Evolutionary conservation across 2,888 invertebrate species (phyloP), one percentile per base, ranked within the genome.

Genomic region (Hoplodrina ambigua): DNA sequence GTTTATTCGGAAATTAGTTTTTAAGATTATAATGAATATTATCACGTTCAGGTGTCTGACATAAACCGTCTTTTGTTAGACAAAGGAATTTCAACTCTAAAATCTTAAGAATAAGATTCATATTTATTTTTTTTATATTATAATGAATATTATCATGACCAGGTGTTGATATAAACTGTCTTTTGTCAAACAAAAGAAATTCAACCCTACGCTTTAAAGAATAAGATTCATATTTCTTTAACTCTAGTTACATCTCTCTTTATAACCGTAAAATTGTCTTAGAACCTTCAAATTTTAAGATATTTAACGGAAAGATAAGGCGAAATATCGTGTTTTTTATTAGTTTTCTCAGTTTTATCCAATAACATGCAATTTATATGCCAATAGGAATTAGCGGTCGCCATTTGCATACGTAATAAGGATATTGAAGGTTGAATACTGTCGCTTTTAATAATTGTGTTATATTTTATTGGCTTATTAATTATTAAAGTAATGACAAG

Each of bases 341-440:
- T 13, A 59, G 20, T 15, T 69, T 59, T 64, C 37, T 62, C 20
- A 44, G 50, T 65, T 41, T 49, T 19, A 33, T 57, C 55, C 17
- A 50, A 49, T 25, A 46, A 44, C 54, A 49, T 49, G 13, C 8
- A 19, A 64, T 64, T 79, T 63, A 17, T 30, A 63, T 60, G 20
- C 55, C 46, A 59, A 60, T 60, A 60, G 19, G 37, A 60, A 58
- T 74, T 57, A 55, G n/a, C 61, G 20, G 44, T 57, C 4, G 50
- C 15, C 15, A 58, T 80, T 71, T 58, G 52, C 64, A 80, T 72
- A 81, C n/a, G 63, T 70, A 69, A 64, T 81, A 61, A 55, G 57
- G 61, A 59, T 10, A 25, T 53, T 19, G 41, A 58, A 74, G 69
- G 68, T 53, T 49, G 37, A 46, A 63, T 50, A 44, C 11, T 54